These are phyloP conservation scores for Amphilophus citrinellus DNA, from an alignment of 2,113 vertebrate species.

Conservation along the genomic window DNA sequence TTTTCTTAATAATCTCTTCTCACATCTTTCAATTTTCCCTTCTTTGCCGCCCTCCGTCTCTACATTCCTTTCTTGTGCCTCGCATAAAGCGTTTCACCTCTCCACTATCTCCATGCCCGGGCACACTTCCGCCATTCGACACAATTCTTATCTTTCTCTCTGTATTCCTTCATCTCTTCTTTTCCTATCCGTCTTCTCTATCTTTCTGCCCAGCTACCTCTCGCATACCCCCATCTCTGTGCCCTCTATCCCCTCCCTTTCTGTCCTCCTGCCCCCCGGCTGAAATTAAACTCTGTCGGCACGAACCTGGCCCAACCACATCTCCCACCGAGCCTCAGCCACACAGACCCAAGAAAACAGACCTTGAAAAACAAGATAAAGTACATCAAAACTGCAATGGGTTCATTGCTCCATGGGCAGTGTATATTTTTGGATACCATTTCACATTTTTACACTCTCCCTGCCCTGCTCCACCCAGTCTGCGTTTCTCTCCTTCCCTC, in stretches of 20 bases:
- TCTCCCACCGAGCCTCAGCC: constrained; percentile 54
- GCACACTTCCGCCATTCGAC: constrained; percentile 37
- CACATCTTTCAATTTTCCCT: constrained; percentile 79
- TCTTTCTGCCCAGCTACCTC: constrained; percentile 48
- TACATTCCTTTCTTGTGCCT: constrained; percentile 55
- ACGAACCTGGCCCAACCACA: constrained; percentile 22
- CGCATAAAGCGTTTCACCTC: constrained; percentile 68
- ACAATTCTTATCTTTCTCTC: constrained; percentile 68
- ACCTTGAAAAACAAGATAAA: constrained; percentile 77
- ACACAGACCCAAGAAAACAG: constrained; percentile 58
- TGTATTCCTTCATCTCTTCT: constrained; percentile 63
- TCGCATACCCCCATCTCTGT: constrained; percentile 26
- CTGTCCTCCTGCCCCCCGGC: constrained; percentile 21
- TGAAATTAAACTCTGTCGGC: constrained; percentile 67
- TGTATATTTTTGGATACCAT: constrained; percentile 68
- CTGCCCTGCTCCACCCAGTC: constrained; percentile 48
- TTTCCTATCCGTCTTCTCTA: constrained; percentile 54
- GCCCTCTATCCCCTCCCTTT: constrained; percentile 31
- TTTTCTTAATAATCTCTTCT: constrained; percentile 74
- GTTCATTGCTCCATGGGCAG: constrained; percentile 61
- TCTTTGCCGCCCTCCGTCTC: constrained; percentile 56
- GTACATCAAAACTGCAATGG: constrained; percentile 63
- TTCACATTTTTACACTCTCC: constrained; percentile 55
- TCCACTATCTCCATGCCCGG: constrained; percentile 65
- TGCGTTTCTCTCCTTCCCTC: constrained; percentile 29